phyloP scores from a whole-genome alignment of 2,888 invertebrate species.

The Synanthedon tipuliformis region DNA sequence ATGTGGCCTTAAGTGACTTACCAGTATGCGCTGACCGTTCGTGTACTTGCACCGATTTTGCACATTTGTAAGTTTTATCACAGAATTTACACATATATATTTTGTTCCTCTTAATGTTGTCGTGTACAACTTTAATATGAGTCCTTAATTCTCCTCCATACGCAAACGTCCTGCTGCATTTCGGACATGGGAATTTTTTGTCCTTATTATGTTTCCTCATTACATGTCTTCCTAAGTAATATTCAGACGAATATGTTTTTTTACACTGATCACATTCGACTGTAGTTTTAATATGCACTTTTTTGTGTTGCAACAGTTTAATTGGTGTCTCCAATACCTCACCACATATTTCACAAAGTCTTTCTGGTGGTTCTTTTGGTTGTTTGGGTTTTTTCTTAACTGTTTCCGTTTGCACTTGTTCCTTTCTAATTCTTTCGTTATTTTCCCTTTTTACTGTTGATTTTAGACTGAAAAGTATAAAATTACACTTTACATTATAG shows the following conservation, averaged over 20 bases:
- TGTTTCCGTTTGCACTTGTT: slow-evolving; percentile 15
- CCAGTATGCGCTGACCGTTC: slow-evolving; percentile 64
- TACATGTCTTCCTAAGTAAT: slow-evolving; percentile 42
- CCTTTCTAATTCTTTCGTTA: slow-evolving; percentile 8
- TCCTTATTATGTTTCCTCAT: slow-evolving; percentile 37
- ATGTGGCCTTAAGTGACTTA: slow-evolving; percentile 12
- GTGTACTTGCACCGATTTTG: slow-evolving; percentile 52
- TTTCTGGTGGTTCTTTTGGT: slow-evolving; percentile 6
- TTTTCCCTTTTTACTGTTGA: slow-evolving; percentile 8
- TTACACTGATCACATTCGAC: slow-evolving; percentile 43
- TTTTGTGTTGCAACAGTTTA: slow-evolving; percentile 34
- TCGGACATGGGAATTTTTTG: slow-evolving; percentile 41
- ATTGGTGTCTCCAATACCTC: slow-evolving; percentile 34
- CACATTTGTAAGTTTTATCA: slow-evolving; percentile 46
- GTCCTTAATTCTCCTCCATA: slow-evolving; percentile 37
- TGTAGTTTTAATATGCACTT: slow-evolving; percentile 29
- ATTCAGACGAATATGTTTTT: slow-evolving; percentile 29
- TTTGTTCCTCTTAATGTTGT: slow-evolving; percentile 30
- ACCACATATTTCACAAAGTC: slow-evolving; percentile 53
- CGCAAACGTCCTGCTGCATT: slow-evolving; percentile 44
- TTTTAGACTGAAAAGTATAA: slow-evolving; percentile 28
- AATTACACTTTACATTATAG: background rate
- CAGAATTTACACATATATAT: slow-evolving; percentile 44
- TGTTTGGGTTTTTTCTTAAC: slow-evolving; percentile 5
- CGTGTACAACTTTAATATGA: slow-evolving; percentile 45